Base-by-base conservation (phyloP, 1,140 invertebrate genomes). In the Dryas iulia region DNA sequence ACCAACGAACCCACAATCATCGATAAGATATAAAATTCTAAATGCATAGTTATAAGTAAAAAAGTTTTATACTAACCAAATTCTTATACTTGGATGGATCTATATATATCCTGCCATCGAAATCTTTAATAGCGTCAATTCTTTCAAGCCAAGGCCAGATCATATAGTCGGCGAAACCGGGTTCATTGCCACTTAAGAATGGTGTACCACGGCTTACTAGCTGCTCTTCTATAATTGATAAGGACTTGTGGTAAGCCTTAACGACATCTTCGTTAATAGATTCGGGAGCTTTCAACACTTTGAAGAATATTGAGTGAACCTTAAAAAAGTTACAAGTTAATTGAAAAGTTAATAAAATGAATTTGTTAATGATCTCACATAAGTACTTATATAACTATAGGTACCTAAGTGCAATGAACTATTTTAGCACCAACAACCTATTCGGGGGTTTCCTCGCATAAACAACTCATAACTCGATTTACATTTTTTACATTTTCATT, bases 111-210 rank as follows among this genome's bases (percentile, higher is more conserved):
- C 59, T 74, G 4, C 74, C 56, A 23, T 83, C 75, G 0, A 66
- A 47, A 14, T 81, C 71, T 18, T 72, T 65, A 52, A 94, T 73
- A 59, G 93, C 92, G 0, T 94, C 83, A 5, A 88, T 24, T 72
- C 96, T 93, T 84, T 98, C 97, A 74, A 96, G 95, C 96, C 96
- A 97, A 1, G 97, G 97, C 97, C 97, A 98, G 65, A 97, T 96
- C 96, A 97, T 97, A 64, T 96, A 96, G 84, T 98, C 97, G n/a
- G 96, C 92, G 93, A 96, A 96, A n/a, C 96, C 96, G 4, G 96
- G 96, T 65, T 94, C 89, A 8, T 86, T 78, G 47, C 96, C 96
- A 71, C 93, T 93, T 78, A 96, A 95, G 78, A 95, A 97, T n/a
- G 89, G 91, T 3, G 94, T 95, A 47, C 92, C 93, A 64, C 96